Conservation (phyloP, 1,140 invertebrate species). For the Nebria ingens region DNA sequence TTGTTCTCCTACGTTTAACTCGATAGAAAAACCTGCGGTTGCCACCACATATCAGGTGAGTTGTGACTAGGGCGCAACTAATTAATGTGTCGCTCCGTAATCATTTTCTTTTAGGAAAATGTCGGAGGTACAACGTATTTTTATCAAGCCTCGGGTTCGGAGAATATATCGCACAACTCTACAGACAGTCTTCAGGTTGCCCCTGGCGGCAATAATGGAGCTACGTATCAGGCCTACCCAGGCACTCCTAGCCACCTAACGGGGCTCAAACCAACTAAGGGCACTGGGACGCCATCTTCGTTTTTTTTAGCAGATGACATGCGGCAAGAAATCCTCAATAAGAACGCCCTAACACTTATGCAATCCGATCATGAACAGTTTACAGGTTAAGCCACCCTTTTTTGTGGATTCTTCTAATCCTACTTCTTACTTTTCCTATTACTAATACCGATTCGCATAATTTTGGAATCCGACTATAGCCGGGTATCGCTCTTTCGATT, state of each 20-base stretch:
- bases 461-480: too few relatives aligned
- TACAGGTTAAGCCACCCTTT: conserved; percentile 45
- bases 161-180: conserved; percentile 30
- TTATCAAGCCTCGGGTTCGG: conserved; percentile 48
- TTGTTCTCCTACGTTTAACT: conserved; percentile 26
- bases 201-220: conserved; percentile 9
- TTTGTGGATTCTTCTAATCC: too few relatives aligned
- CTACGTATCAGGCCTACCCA: conserved; percentile 48
- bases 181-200: conserved; percentile 24
- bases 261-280: conserved; percentile 36
- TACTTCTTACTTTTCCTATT: too few relatives aligned
- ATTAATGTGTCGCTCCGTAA: neutral
- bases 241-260: conserved; percentile 54
- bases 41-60: conserved; percentile 44
- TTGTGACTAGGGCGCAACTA: neutral
- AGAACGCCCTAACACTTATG: conserved; percentile 61
- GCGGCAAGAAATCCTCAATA: conserved; percentile 61
- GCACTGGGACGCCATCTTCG: conserved; percentile 37
- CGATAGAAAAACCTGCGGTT: conserved; percentile 32
- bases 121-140: conserved; percentile 92
- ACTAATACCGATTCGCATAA: too few relatives aligned
- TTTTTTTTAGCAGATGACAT: conserved; percentile 72
- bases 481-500: too few relatives aligned
- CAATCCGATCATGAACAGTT: conserved; percentile 54
- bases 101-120: conserved; percentile 68